Evolutionary conservation across 2,113 vertebrate genomes (phyloP), one percentile per base, ranked within the genome.

Genomic region (Neogale vison): DNA sequence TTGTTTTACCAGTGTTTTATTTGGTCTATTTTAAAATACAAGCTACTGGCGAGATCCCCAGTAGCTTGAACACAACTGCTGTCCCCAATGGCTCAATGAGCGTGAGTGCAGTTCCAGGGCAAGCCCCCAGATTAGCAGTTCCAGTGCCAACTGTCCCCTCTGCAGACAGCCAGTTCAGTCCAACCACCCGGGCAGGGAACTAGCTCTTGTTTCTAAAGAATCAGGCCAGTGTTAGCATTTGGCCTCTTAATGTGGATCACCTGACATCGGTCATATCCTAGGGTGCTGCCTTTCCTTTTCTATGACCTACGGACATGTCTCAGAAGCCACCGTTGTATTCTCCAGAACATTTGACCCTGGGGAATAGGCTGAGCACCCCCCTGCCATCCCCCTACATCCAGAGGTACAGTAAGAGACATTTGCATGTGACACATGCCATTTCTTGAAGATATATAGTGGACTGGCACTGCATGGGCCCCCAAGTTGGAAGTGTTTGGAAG

Each of bases 1-100:
- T 99, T 13, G 99, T 99, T 69, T 93, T 99, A 93, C 99, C 99
- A 0, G 98, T 99, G 39, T 99, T 99, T 98, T 99, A 99, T 94
- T 98, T 99, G 0, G 99, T 99, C 97, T 99, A 99, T 97, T 99
- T 99, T 96, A 99, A 99, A 99, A 99, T 99, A 0, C 99, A 99
- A 93, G 98, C 98, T 57, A 95, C 85, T 0, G 97, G 81, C 15
- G 97, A 98, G n/a, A 88, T 90, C 50, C 63, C 97, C 36, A 72
- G 81, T 31, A 65, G 71, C 80, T 83, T 95, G 90, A 99, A 98
- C 55, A 3, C 50, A 10, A 98, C 98, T 4, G 23, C 63, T 2
- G 10, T 86, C 45, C 88, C 96, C 45, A 99, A 97, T 11, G 20
- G 31, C 95, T 98, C 98, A 0, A 0, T 95, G 42, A 90, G 81